A percentile compares a stretch with the other conserved stretches of the same genome.
Conservation (phyloP, 2,888 invertebrate genomes). For the Limnephilus rhombicus region DNA sequence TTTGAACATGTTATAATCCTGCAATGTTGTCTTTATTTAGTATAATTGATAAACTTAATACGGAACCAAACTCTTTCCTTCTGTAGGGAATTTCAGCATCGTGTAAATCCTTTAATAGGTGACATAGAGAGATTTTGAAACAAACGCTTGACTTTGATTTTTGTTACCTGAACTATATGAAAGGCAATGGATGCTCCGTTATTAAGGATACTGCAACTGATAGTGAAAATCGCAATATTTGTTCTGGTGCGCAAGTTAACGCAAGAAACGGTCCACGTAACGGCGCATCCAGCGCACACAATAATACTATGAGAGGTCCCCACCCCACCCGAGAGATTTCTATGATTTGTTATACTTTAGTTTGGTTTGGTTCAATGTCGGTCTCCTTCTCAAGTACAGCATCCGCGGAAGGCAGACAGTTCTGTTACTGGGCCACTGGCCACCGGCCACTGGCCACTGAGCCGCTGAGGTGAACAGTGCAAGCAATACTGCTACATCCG, state of each 20-base stretch:
- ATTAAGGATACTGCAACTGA: neutral
- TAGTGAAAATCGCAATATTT: neutral
- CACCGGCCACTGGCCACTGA: slow-evolving; percentile 69
- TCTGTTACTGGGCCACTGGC: slow-evolving; percentile 75
- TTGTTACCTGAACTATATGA: slow-evolving; percentile 12
- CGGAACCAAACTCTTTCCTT: neutral
- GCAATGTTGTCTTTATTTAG: neutral
- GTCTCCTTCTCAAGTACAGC: slow-evolving; percentile 91
- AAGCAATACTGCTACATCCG: slow-evolving; percentile 47
- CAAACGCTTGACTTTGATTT: slow-evolving; percentile 47
- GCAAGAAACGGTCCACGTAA: slow-evolving; percentile 11
- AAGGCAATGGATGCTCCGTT: slow-evolving; percentile 52
- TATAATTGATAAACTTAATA: neutral
- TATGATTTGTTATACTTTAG: slow-evolving; percentile 58
- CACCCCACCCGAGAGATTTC: slow-evolving; percentile 27
- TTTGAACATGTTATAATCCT: neutral
- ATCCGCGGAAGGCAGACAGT: slow-evolving; percentile 85
- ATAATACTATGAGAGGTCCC: slow-evolving; percentile 17
- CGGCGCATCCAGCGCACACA: slow-evolving; percentile 52
- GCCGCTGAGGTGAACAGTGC: slow-evolving; percentile 76
- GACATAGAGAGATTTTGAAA: slow-evolving; percentile 39
- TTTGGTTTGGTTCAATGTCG: slow-evolving; percentile 75
- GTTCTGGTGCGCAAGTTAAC: neutral
- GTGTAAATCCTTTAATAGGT: neutral
- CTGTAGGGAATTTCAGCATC: neutral